Conservation (phyloP, 2,797 vertebrate species). For the Rhynchotus rufescens region DNA sequence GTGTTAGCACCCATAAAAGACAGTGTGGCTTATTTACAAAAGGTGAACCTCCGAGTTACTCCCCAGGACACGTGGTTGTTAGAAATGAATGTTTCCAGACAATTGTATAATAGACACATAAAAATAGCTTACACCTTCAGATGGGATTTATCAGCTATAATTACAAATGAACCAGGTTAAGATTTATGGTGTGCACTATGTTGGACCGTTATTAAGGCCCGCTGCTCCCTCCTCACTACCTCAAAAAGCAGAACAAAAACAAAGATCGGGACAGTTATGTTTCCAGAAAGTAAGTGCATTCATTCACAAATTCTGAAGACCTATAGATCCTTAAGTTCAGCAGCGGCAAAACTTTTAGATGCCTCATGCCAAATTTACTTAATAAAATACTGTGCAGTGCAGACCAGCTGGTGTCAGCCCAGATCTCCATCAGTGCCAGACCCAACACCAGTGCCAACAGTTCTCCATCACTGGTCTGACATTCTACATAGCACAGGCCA, state of each 20-base stretch:
- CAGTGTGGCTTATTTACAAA: background rate
- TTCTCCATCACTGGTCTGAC: background rate
- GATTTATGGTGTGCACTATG: background rate
- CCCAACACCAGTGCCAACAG: background rate
- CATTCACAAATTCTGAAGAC: slow-evolving; percentile 1
- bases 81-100: background rate
- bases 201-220: background rate
- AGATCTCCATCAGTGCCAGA: background rate
- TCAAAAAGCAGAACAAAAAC: background rate
- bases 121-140: background rate
- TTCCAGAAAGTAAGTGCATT: background rate
- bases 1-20: background rate
- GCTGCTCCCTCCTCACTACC: background rate
- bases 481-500: background rate
- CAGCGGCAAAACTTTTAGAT: background rate
- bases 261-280: background rate
- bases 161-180: background rate
- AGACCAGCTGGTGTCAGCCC: background rate
- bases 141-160: background rate
- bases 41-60: background rate
- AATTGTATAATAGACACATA: background rate
- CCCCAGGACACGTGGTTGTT: background rate
- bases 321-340: background rate
- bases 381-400: background rate
- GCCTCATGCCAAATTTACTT: background rate